Conservation (phyloP, 2,797 vertebrate genomes). For the Macrochelys suwanniensis region DNA sequence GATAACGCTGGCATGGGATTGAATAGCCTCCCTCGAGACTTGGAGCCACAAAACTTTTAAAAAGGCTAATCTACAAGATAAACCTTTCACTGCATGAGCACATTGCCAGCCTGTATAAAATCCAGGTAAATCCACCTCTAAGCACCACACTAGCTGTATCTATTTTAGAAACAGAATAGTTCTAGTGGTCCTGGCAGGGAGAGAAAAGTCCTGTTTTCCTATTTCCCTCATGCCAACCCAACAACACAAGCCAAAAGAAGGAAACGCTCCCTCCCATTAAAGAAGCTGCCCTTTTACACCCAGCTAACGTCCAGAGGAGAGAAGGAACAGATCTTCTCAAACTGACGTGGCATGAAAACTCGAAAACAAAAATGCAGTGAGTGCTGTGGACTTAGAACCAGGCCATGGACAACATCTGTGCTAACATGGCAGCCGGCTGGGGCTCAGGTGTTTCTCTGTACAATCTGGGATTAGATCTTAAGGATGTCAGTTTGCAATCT, state of each 20-base stretch:
- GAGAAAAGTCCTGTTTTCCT: neutral
- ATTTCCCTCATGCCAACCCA: constrained; percentile 17
- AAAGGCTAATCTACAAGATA: neutral
- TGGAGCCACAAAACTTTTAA: too few species aligned
- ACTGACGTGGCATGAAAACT: neutral
- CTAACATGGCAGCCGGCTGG: neutral
- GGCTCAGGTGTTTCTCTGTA: fast-evolving
- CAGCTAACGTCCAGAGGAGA: constrained; percentile 5
- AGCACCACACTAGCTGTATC: neutral
- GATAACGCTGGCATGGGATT: too few species aligned
- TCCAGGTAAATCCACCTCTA: neutral
- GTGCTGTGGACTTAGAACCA: neutral
- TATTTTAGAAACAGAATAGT: neutral
- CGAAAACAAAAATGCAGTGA: constrained; percentile 24
- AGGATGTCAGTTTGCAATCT: neutral
- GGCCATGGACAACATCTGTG: fast-evolving
- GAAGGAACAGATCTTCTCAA: constrained; percentile 13
- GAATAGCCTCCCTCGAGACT: too few species aligned
- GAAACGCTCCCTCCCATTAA: neutral
- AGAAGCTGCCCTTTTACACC: neutral
- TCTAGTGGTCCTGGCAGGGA: neutral
- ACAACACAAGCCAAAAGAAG: neutral
- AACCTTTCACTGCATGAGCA: neutral
- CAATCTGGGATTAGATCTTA: fast-evolving
- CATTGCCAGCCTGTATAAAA: neutral